Base-by-base conservation (phyloP, 2,888 invertebrate species). In the Caenorhabditis sinica region DNA sequence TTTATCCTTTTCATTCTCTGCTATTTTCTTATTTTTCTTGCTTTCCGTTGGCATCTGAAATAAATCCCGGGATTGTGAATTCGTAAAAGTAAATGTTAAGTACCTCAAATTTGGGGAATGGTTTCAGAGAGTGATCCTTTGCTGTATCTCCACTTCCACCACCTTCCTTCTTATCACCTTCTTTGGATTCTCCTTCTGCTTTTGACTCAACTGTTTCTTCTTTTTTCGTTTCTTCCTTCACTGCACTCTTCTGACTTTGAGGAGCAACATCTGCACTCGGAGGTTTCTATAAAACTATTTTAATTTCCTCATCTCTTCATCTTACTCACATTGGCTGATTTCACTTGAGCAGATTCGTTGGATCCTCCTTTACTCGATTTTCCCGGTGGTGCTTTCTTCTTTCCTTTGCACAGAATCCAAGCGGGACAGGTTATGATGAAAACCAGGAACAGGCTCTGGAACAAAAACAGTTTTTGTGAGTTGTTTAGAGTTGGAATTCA, bases 1-100 rank as follows among this genome's bases (percentile, higher is more conserved):
- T 66, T 86, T 87, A 3, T 87, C 87, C 13, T 40, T 33, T 51
- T 87, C 87, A 60, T 66, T 56, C 25, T 84, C 85, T 23, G 58
- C 43, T 13, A 65, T 71, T 20, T 84, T 79, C 40, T 36, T 49
- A 9, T 84, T 84, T 66, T 73, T 77, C 15, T 58, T 63, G 58
- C 85, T 85, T 25, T 77, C 82, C 9, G 85, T 85, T 36, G 85
- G 85, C 77, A 73, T 83, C 82, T 68, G 66, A 30, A 66, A 40
- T 40, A 40, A 40, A 40, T n/a, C n/a, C n/a, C n/a, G n/a, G n/a
- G n/a, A n/a, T 13, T 11, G 23, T 3, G 17, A 43, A 25, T 43
- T 20, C 43, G 23, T 30, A 6, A 30, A n/a, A 49, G 9, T 3
- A 28, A 28, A 6, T 45, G 8, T 45, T n/a, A n/a, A n/a, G n/a